Evolutionary conservation across 2,888 invertebrate species (phyloP), one percentile per base, ranked within the genome.

Genomic region (Reticulitermes lucifugus): DNA sequence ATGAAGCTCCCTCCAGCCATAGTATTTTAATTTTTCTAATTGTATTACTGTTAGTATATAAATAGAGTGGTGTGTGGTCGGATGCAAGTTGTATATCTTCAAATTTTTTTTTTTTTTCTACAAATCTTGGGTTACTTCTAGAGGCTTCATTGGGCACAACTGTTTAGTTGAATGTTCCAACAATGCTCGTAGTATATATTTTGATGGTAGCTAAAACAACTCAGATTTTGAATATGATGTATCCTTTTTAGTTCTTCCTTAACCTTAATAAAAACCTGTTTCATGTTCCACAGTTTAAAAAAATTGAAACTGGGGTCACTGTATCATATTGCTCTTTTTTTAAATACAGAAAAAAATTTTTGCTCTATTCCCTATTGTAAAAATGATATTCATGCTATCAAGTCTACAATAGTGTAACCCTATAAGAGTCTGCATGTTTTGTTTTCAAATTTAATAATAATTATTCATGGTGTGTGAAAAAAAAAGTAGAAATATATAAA

Each of bases 11-110:
- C 84, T 86, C 86, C 86, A 86, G 81, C 81, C 81, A 81, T 86
- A 86, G 86, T 82, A 86, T 86, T 86, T 86, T 86, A 84, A 73
- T 85, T 85, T 85, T 85, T 85, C 81, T 85, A 85, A 83, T 83
- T 83, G 85, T 85, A 83, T 85, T 85, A 81, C 65, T 81, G 81
- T 81, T 81, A 81, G 65, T 65, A 81, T 65, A 81, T 60, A 81
- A 65, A 35, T 81, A 81, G 65, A 43, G 81, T 81, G 81, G 55
- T 81, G 81, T 81, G 70, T 65, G 81, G 55, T 55, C 59, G 81
- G 65, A 35, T 81, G 81, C 65, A 81, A 65, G 81, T 65, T 43
- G 81, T 70, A 59, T 59, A 80, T 60, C 35, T 77, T 59, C 35
- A 83, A 83, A 59, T 59, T 84, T 55, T 77, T 79, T 84, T 84